A percentile compares a stretch with the other conserved stretches of the same genome.
These are phyloP conservation scores for Brachirus orientalis DNA, from an alignment of 2,113 vertebrate genomes.

Conservation along the genomic window DNA sequence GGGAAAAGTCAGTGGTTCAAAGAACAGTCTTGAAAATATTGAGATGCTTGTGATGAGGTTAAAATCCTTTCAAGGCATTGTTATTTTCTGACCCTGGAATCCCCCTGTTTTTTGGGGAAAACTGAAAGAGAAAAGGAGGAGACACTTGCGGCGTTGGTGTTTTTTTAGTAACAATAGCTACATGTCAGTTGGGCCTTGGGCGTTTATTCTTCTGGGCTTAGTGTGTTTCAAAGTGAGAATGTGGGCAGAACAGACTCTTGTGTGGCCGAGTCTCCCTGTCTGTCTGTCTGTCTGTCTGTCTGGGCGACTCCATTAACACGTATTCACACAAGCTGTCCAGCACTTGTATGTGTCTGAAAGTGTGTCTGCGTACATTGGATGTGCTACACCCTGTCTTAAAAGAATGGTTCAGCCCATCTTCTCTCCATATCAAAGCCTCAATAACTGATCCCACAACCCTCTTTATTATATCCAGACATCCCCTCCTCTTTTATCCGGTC, in stretches of 20 bases:
- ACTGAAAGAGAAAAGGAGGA: slow-evolving; percentile 36
- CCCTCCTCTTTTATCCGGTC: slow-evolving; percentile 19
- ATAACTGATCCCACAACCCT: slow-evolving; percentile 71
- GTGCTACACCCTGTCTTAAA: slow-evolving; percentile 57
- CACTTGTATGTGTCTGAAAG: slow-evolving; percentile 33
- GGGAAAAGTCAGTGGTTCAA: slow-evolving; percentile 51
- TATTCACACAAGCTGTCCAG: slow-evolving; percentile 34
- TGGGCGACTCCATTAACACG: slow-evolving; percentile 61
- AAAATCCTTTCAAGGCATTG: slow-evolving; percentile 47
- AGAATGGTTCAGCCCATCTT: slow-evolving; percentile 40
- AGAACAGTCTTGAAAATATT: slow-evolving; percentile 40
- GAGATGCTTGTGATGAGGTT: slow-evolving; percentile 9
- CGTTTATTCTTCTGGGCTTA: slow-evolving; percentile 43
- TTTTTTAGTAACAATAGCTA: slow-evolving; percentile 55
- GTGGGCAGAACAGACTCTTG: slow-evolving; percentile 53
- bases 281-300: slow-evolving; percentile 53
- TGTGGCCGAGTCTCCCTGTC: slow-evolving; percentile 61
- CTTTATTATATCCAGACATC: slow-evolving; percentile 59
- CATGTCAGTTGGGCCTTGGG: slow-evolving; percentile 42
- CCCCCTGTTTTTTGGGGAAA: slow-evolving; percentile 34
- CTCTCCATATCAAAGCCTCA: slow-evolving; percentile 66
- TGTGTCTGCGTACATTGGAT: slow-evolving; percentile 45
- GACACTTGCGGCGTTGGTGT: slow-evolving; percentile 26
- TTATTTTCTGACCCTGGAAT: slow-evolving; percentile 66
- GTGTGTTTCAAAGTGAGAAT: slow-evolving; percentile 45